A percentile compares a stretch with the other conserved stretches of the same genome.
Evolutionary conservation across 2,888 invertebrate genomes (phyloP).

Genomic region (Emmelina monodactyla): DNA sequence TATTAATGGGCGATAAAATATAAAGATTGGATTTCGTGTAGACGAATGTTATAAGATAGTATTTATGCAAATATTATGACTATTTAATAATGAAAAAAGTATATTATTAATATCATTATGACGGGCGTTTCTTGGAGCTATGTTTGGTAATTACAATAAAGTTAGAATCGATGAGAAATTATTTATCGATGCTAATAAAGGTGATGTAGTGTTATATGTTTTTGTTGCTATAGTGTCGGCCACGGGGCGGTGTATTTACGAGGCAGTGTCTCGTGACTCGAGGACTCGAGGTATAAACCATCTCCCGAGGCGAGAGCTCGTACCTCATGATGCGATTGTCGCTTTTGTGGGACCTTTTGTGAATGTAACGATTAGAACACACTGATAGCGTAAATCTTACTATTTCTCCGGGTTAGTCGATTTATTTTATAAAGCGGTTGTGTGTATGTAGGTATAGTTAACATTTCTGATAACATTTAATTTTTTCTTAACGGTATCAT

Average conservation of each 20-base stretch:
- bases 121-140: conserved; percentile 6
- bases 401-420: no score
- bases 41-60: conserved; percentile 43
- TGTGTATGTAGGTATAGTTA: no score
- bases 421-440: no score
- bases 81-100: conserved; percentile 53
- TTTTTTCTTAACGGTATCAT: no score
- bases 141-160: conserved; percentile 54
- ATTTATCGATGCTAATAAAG: conserved; percentile 62
- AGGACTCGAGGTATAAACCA: conserved; percentile 41
- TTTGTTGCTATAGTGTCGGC: conserved; percentile 41
- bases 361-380: no score
- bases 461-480: no score
- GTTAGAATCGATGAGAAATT: conserved; percentile 61
- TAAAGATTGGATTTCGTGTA: conserved; percentile 55
- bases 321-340: conserved; percentile 4
- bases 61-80: conserved; percentile 63
- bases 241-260: conserved; percentile 47
- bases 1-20: conserved; percentile 53
- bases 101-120: conserved; percentile 47
- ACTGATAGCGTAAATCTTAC: no score
- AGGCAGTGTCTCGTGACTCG: no score
- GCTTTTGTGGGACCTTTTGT: not conserved
- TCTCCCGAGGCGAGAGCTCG: conserved; percentile 52
- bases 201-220: conserved; percentile 54